phyloP scores from a whole-genome alignment of 1,140 invertebrate species.

The Panagrolaimus sp. region DNA sequence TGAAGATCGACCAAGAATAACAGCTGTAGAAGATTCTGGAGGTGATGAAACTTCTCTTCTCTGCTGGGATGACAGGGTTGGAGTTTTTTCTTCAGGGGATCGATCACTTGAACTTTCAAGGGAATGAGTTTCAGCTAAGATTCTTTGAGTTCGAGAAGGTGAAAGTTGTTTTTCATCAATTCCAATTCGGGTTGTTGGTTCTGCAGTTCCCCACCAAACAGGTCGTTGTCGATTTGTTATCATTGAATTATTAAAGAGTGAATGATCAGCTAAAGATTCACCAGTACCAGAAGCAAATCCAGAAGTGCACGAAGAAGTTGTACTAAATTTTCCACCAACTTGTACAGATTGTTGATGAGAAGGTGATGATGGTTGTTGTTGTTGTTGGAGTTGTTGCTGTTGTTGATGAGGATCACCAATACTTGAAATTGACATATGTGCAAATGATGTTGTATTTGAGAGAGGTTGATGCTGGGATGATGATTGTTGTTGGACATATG shows the following conservation, averaged over 20 bases:
- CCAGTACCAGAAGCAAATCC: slow-evolving; percentile 36
- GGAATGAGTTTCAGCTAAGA: too few relatives aligned
- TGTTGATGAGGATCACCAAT: too few relatives aligned
- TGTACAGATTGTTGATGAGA: background rate
- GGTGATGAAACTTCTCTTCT: slow-evolving; percentile 1
- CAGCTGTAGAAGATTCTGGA: background rate
- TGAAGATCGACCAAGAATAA: slow-evolving; percentile 7
- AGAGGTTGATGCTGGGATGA: background rate
- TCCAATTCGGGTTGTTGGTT: slow-evolving; percentile 1
- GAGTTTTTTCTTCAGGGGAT: background rate
- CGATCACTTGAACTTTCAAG: too few relatives aligned
- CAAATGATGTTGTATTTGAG: too few relatives aligned
- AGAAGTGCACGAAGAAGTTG: slow-evolving; percentile 43
- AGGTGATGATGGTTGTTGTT: background rate
- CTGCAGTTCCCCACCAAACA: slow-evolving; percentile 1
- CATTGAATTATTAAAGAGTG: background rate
- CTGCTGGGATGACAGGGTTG: background rate
- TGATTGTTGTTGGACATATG: background rate
- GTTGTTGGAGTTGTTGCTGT: too few relatives aligned
- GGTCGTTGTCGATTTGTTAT: background rate
- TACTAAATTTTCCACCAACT: slow-evolving; percentile 6
- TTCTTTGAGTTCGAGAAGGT: background rate
- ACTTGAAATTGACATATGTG: too few relatives aligned
- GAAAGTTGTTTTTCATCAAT: slow-evolving; percentile 4
- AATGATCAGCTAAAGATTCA: slow-evolving; percentile 1